Evolutionary conservation across 2,888 invertebrate species (phyloP), one percentile per base, ranked within the genome.

Genomic region (Nomada flava): DNA sequence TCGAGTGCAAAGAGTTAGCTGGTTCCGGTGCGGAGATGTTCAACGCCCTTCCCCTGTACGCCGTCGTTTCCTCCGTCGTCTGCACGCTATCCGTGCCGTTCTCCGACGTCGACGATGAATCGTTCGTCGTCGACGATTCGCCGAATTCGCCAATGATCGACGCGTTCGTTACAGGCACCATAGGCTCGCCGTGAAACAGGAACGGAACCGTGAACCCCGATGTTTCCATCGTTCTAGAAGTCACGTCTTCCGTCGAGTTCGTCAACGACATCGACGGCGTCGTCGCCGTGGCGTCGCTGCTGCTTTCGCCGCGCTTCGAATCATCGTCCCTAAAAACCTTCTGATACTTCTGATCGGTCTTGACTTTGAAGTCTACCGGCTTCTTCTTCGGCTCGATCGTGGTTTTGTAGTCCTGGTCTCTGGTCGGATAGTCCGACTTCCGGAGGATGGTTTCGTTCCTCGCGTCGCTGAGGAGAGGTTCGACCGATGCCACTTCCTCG

Each of bases 321-420:
- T 80, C 95, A 88, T 95, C 96, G 90, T 96, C 96, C 20, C 97
- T 64, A 42, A 53, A 4, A 3, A 83, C 29, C 74, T 92, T 92
- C 70, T 91, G 91, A 70, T 91, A 90, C 76, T 92, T 91, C 11
- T 87, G 84, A 10, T 92, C 90, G 7, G 88, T 73, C 73, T 92
- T 92, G n/a, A 82, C 55, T 68, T 93, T 92, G 63, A 91, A 91
- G 15, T 92, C 91, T 15, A 83, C 84, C 26, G 82, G 71, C 65
- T 92, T 92, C 77, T 92, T 92, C 81, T 92, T 92, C 7, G 82
- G 83, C n/a, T 92, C 92, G 29, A 72, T 74, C 50, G 83, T 90
- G 2, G 84, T 65, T 18, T 90, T 89, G 9, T 83, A 55, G 50
- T 80, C 68, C 44, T 77, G 75, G 15, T 86, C 85, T 62, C 88